Base-by-base conservation (phyloP, 2,113 vertebrate genomes). In the Ctenomys sociabilis region DNA sequence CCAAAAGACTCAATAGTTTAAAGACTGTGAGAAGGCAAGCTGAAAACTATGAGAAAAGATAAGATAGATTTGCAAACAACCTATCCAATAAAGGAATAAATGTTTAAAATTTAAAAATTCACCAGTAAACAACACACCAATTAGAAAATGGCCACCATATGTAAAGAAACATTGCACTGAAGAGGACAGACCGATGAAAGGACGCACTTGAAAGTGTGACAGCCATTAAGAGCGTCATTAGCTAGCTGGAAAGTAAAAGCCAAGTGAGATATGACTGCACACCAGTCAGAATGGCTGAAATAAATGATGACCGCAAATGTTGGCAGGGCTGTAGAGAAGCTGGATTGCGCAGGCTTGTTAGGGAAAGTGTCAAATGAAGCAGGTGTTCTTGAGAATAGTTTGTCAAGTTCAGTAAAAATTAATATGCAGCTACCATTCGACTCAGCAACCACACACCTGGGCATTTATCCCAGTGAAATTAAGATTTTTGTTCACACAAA, bases 341-440 rank as follows among this genome's bases (percentile, higher is more conserved):
- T 26, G 37, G 40, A 72, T 78, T 52, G 28, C 5, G 45, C 32
- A 3, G 68, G 35, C 40, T 77, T 64, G 49, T 21, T 35, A 28
- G 35, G 68, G 26, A 59, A 19, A 49, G 43, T 72, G 13, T n/a
- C 59, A 85, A 94, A 82, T 49, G 57, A 49, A 43, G 13, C 11
- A 61, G 45, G 4, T 32, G 52, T 52, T 45, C 85, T 80, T n/a
- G 17, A 85, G 87, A 95, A 92, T 9, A 92, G 52, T 86, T 83
- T 95, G 81, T 73, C 70, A 49, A 26, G 64, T 64, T 94, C 90
- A 85, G 86, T 61, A 95, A 85, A 96, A 96, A 77, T 68, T 93
- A 92, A 63, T 64, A 94, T 40, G 85, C 59, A 77, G 30, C 28
- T 43, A 59, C n/a, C 61, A 45, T 59, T 16, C 0, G 6, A 90